Base-by-base conservation (phyloP, 2,113 vertebrate species). In the Mesocricetus auratus region DNA sequence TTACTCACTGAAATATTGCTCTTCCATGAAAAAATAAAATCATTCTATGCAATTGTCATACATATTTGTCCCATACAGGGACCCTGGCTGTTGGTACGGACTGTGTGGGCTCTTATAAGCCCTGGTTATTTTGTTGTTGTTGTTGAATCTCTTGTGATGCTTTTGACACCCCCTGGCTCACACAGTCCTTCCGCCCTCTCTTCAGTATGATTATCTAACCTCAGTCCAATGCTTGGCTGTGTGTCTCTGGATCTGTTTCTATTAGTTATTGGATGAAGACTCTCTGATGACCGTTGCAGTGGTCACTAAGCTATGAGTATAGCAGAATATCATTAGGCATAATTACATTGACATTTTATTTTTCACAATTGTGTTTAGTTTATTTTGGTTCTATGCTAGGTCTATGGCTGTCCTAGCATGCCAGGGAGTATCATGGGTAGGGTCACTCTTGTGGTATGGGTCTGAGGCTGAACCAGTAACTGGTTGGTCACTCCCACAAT, bases 81-180 rank as follows among this genome's bases (percentile, higher is more conserved):
- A n/a, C 17, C 36, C 68, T n/a, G 36, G 7, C 6, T 71, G 36
- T 19, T n/a, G 33, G 36, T n/a, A 7, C 36, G n/a, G 68, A n/a
- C 17, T n/a, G 7, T 71, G 68, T 71, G 36, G n/a, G 64, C 29
- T 15, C 29, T 31, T 66, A 33, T 66, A 2, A 66, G 29, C 4
- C 29, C 64, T 33, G 64, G 68, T 71, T n/a, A n/a, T 19, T 69
- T 10, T 69, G 19, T 71, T 64, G 24, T 62, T 2, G 8, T 0
- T 3, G 68, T 19, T 16, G 2, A n/a, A 17, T 69, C 36, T 17
- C 36, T n/a, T 69, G 68, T 36, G 68, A 17, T 69, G 68, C 3
- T 15, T 33, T 69, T 69, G 13, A 17, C 3, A 0, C 68, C 6
- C 2, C 2, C 33, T 3, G 17, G 6, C 16, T 71, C 36, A 19